These are phyloP conservation scores for Atractosteus spatula DNA, from an alignment of 2,113 vertebrate species.

Conservation along the genomic window DNA sequence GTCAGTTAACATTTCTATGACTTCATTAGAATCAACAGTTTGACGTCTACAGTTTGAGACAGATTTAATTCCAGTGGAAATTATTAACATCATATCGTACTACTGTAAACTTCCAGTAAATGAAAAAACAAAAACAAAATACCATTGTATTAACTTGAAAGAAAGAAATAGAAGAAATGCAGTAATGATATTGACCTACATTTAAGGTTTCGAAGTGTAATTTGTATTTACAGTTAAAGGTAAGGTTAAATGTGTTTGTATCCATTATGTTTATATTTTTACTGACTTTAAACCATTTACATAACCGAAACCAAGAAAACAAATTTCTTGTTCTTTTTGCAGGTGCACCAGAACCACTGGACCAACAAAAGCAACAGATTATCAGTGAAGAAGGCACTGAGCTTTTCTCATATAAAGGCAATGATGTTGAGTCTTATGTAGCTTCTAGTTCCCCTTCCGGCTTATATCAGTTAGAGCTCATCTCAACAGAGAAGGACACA, in stretches of 20 bases:
- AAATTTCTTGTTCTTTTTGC: constrained; percentile 21
- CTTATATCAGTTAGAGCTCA: constrained; percentile 90
- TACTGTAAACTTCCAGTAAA: too few relatives aligned
- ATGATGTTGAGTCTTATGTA: constrained; percentile 89
- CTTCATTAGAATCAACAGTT: constrained; percentile 37
- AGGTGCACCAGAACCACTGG: constrained; percentile 89
- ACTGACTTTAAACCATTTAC: too few relatives aligned
- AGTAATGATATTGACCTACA: too few relatives aligned
- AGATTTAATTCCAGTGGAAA: too few relatives aligned
- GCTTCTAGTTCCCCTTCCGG: constrained; percentile 86
- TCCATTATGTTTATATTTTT: too few relatives aligned
- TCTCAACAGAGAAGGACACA: constrained; percentile 96
- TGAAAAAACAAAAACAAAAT: too few relatives aligned
- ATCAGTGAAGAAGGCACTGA: constrained; percentile 76
- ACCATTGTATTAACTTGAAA: too few relatives aligned
- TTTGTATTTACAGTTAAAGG: too few relatives aligned
- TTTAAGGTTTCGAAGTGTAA: too few relatives aligned
- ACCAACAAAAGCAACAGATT: constrained; percentile 89
- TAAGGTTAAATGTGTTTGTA: background rate
- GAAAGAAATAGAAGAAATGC: too few relatives aligned
- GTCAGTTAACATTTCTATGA: constrained; percentile 32
- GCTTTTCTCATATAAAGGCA: constrained; percentile 92
- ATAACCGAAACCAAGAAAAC: background rate
- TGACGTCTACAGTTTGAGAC: background rate
- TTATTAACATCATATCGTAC: too few relatives aligned